Evolutionary conservation across 2,888 invertebrate species (phyloP), one percentile per base, ranked within the genome.

Genomic region (Himalopsyche anomala): DNA sequence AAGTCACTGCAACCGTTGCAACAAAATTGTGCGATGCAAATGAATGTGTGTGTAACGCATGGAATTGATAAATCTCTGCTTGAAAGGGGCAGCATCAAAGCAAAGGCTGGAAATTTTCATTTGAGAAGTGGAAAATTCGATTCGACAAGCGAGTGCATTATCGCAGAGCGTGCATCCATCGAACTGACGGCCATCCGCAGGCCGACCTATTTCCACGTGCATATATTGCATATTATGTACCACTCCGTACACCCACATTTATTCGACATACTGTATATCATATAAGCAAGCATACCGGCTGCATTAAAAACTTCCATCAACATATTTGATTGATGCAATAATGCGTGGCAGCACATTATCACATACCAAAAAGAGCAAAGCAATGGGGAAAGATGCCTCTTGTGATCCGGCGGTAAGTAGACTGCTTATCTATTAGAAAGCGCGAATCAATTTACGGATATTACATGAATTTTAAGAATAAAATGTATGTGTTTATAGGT

Each of bases 141-240:
- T 4, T 74, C 11, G 74, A 74, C 74, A 74, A 36, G 74, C 74
- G 74, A 38, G 74, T 74, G 74, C 38, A 74, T 74, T 74, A 74
- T 74, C 74, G 36, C 74, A 38, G 38, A 9, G 74, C 38, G 28
- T 74, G 74, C 74, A 74, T 74, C 38, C 74, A 36, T 74, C 74
- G 36, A 74, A 74, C 28, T 38, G 74, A 74, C 74, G 36, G 74
- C 51, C 8, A 51, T 51, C 15, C 51, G 15, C 51, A 51, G 15
- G 12, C 38, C 62, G 8, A 38, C 38, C 74, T 74, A 74, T 74
- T 74, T 74, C 38, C 11, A 38, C 74, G 74, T 12, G 36, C 38
- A 38, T 74, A 12, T 12, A 69, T 69, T 69, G 38, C 4, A 36
- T 36, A 28, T 28, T 12, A 9, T 12, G 0, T 38, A 74, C 8